These are phyloP conservation scores for Stenchaetothrips biformis DNA, from an alignment of 2,888 invertebrate species.

Conservation along the genomic window DNA sequence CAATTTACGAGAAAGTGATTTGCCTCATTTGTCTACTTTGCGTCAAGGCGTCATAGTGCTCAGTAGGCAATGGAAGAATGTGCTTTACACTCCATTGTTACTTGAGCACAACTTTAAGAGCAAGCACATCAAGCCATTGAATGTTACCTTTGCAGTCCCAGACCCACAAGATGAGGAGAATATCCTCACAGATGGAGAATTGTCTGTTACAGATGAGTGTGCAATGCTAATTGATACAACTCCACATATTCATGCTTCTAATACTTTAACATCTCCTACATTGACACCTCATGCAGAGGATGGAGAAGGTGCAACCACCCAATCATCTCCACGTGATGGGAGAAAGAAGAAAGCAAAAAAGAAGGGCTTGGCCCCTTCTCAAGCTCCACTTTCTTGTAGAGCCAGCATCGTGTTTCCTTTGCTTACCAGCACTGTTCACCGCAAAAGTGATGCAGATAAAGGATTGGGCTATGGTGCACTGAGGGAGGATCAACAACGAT, in stretches of 20 bases:
- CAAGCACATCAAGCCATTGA: conserved; percentile 69
- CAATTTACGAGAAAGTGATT: conserved; percentile 74
- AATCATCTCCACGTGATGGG: neutral
- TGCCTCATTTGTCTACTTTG: conserved; percentile 82
- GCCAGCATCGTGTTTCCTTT: conserved; percentile 73
- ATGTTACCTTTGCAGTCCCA: conserved; percentile 83
- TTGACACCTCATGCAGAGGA: conserved; percentile 37
- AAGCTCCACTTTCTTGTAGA: conserved; percentile 63
- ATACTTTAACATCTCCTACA: conserved; percentile 41
- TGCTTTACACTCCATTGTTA: conserved; percentile 85
- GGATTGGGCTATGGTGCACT: conserved; percentile 66
- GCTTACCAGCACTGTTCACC: conserved; percentile 48
- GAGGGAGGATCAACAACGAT: conserved; percentile 59
- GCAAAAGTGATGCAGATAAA: neutral
- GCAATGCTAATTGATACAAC: conserved; percentile 60
- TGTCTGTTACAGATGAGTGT: conserved; percentile 67
- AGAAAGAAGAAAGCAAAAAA: conserved; percentile 44
- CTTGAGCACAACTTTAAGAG: conserved; percentile 85
- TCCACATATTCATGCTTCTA: conserved; percentile 31
- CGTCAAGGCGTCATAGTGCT: conserved; percentile 94
- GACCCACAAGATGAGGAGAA: conserved; percentile 72
- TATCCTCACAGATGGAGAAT: conserved; percentile 57
- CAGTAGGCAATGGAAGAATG: conserved; percentile 95
- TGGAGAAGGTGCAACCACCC: neutral
- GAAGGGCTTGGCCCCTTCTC: conserved; percentile 48